Evolutionary conservation across 2,797 vertebrate species (phyloP).

Genomic region (Gallinago solitaria): DNA sequence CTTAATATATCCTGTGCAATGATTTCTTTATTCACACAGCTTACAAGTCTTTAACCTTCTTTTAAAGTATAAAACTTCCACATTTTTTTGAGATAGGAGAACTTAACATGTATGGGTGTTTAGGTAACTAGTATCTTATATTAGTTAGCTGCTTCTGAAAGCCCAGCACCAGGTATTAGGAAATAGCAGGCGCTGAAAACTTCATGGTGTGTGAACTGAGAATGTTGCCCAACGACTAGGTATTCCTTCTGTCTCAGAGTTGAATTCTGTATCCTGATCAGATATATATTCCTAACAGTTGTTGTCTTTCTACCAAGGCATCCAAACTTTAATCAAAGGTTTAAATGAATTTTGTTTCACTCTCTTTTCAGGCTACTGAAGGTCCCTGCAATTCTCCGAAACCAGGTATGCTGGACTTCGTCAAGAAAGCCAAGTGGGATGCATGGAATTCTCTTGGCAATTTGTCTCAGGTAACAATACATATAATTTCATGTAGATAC

Average conservation of each 20-base stretch:
- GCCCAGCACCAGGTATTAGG: not conserved
- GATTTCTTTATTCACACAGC: not conserved
- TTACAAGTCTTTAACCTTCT: not conserved
- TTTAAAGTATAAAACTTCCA: not conserved
- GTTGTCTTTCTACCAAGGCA: not conserved
- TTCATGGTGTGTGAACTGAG: not conserved
- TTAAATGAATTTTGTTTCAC: not conserved
- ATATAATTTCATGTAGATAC: not conserved
- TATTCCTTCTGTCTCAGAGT: not conserved
- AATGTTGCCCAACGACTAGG: not conserved
- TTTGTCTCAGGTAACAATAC: constrained; percentile 81
- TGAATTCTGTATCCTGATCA: not conserved
- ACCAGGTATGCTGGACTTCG: constrained; percentile 90
- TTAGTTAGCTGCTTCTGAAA: not conserved
- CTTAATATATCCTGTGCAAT: not conserved
- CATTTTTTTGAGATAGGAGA: not conserved
- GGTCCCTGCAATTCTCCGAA: constrained; percentile 88
- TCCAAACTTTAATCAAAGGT: not conserved
- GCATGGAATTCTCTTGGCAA: constrained; percentile 88
- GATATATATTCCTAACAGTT: not conserved
- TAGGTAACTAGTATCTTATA: not conserved
- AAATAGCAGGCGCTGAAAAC: not conserved
- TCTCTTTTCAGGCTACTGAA: constrained; percentile 83
- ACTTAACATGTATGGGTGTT: not conserved
- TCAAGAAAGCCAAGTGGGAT: constrained; percentile 96